Evolutionary conservation across 2,888 invertebrate genomes (phyloP).

Genomic region (Masnerella sp.): DNA sequence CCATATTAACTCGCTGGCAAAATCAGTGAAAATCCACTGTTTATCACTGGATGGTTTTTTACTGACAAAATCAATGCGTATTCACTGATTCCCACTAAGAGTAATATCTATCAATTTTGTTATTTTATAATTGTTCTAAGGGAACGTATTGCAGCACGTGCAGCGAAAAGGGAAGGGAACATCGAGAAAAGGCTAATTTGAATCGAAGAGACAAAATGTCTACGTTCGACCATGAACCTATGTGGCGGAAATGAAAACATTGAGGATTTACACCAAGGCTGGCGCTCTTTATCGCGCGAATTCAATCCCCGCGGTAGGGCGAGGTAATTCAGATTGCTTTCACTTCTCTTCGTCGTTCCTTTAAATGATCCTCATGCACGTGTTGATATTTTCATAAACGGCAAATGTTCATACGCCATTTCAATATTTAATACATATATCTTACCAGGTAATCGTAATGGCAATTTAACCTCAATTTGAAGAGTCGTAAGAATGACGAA

Average conservation of each 20-base stretch:
- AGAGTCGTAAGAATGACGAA: too few species aligned
- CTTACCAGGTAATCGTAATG: too few species aligned
- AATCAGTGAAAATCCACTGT: too few species aligned
- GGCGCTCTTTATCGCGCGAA: slow-evolving; percentile 43
- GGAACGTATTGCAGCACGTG: slow-evolving; percentile 41
- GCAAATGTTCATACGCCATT: slow-evolving; percentile 5
- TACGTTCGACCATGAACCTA: slow-evolving; percentile 56
- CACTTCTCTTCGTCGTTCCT: slow-evolving; percentile 38
- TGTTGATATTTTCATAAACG: slow-evolving; percentile 20
- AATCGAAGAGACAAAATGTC: slow-evolving; percentile 53
- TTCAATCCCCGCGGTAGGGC: slow-evolving; percentile 42
- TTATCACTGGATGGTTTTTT: too few species aligned
- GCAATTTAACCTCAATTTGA: too few species aligned
- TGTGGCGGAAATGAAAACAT: slow-evolving; percentile 57
- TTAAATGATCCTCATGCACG: slow-evolving; percentile 14
- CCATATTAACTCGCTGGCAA: too few species aligned
- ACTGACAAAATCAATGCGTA: too few species aligned
- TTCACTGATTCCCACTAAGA: too few species aligned
- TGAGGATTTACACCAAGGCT: slow-evolving; percentile 45
- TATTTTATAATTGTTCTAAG: too few species aligned
- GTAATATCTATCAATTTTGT: too few species aligned
- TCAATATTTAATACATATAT: slow-evolving; percentile 6
- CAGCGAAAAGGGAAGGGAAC: slow-evolving; percentile 31
- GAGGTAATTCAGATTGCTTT: slow-evolving; percentile 52
- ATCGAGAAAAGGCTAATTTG: slow-evolving; percentile 35